Evolutionary conservation across 2,797 vertebrate species (phyloP).

Genomic region (Parauchenoglanis ngamensis): DNA sequence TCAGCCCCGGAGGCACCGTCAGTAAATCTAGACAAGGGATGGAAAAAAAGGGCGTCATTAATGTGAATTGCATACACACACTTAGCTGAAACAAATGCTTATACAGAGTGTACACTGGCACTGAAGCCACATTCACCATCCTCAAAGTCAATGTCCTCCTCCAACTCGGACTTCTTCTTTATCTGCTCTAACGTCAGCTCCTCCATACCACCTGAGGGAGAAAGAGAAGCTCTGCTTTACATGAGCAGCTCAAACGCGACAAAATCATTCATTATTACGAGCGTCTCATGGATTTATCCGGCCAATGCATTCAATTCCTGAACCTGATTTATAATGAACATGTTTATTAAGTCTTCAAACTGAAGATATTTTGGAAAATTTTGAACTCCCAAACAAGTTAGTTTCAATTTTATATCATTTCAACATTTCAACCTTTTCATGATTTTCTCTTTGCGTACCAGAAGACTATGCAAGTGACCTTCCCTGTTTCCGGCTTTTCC

Average conservation of each 20-base stretch:
- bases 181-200: constrained; percentile 88
- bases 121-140: constrained; percentile 69
- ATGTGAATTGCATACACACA: neutral
- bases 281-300: neutral
- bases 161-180: constrained; percentile 75
- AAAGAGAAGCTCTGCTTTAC: neutral
- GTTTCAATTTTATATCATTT: too few species aligned
- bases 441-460: too few species aligned
- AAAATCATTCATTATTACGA: neutral
- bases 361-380: too few species aligned
- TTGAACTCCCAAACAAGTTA: too few species aligned
- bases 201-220: constrained; percentile 84
- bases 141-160: constrained; percentile 87
- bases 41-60: neutral
- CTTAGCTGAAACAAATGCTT: neutral
- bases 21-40: constrained; percentile 76
- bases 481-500: too few species aligned
- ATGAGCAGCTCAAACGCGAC: neutral
- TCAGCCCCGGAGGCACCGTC: constrained; percentile 81
- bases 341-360: neutral
- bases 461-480: too few species aligned
- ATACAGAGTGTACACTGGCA: neutral
- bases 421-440: too few species aligned
- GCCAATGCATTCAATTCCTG: neutral
- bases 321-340: too few species aligned